Percentiles rank a stretch among this genome's conserved stretches.
Evolutionary conservation across 1,140 invertebrate genomes (phyloP).

Genomic region (Colletes gigas): DNA sequence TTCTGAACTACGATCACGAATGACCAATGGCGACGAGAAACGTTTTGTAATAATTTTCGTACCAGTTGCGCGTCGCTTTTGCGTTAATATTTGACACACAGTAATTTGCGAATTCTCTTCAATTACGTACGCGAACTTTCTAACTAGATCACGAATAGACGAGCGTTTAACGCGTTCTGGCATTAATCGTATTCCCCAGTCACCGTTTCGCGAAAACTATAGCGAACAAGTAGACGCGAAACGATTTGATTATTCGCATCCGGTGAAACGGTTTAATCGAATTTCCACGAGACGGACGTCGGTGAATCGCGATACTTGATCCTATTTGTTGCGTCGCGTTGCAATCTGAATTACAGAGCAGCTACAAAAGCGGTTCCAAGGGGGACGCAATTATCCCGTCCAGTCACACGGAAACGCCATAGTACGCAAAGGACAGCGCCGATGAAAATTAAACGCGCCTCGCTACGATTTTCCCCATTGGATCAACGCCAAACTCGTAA

Average conservation of each 20-base stretch:
- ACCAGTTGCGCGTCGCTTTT: too few species aligned
- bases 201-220: background rate
- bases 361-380: background rate
- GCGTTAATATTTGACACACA: too few species aligned
- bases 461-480: background rate
- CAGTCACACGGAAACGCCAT: slow-evolving; percentile 20
- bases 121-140: background rate
- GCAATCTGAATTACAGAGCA: background rate
- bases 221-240: background rate
- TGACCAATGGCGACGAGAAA: too few species aligned
- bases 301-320: background rate
- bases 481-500: slow-evolving; percentile 10
- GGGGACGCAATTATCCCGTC: slow-evolving; percentile 26
- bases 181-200: background rate
- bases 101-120: background rate
- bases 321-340: background rate
- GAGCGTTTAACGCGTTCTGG: background rate
- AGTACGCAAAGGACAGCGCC: background rate
- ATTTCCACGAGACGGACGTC: background rate
- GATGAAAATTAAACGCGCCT: slow-evolving; percentile 40
- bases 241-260: background rate
- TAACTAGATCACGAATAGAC: background rate
- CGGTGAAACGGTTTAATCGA: slow-evolving; percentile 22
- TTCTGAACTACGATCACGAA: too few species aligned
- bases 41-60: too few species aligned